Evolutionary conservation across 2,888 invertebrate species (phyloP).

Genomic region (Xanthia togata): DNA sequence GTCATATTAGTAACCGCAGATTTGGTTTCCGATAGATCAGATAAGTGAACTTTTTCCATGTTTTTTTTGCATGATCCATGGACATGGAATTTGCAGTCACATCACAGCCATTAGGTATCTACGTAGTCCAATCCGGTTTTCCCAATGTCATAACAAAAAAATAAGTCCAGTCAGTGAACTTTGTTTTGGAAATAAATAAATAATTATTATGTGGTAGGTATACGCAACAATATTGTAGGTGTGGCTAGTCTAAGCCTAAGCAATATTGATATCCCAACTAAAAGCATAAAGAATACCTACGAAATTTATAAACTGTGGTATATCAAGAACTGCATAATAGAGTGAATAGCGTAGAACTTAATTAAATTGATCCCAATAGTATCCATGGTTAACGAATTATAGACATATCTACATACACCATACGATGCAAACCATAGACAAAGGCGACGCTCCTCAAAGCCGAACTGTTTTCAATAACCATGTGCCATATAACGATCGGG

Average conservation of each 20-base stretch:
- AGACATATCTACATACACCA: too few relatives aligned
- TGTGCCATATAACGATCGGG: not conserved
- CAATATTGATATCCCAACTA: not conserved
- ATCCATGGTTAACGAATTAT: too few relatives aligned
- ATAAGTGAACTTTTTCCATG: not conserved
- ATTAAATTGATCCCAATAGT: not conserved
- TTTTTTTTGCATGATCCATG: not conserved
- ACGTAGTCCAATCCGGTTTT: not conserved
- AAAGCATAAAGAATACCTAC: not conserved
- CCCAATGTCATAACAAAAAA: conserved; percentile 18
- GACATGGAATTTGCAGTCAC: not conserved
- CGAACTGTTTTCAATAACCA: not conserved
- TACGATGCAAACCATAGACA: too few relatives aligned
- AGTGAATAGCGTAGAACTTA: not conserved
- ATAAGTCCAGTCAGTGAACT: conserved; percentile 2
- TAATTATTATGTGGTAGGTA: conserved; percentile 18
- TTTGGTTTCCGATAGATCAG: not conserved
- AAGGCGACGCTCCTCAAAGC: too few relatives aligned
- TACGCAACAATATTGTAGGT: too few relatives aligned
- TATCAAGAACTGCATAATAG: not conserved
- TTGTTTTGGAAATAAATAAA: too few relatives aligned
- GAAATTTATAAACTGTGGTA: not conserved
- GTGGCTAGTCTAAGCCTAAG: not conserved
- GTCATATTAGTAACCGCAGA: not conserved
- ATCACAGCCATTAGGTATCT: not conserved